Percentiles rank a stretch among this genome's conserved stretches.
Evolutionary conservation across 2,888 invertebrate species (phyloP).

Genomic region (Agrilus mali): DNA sequence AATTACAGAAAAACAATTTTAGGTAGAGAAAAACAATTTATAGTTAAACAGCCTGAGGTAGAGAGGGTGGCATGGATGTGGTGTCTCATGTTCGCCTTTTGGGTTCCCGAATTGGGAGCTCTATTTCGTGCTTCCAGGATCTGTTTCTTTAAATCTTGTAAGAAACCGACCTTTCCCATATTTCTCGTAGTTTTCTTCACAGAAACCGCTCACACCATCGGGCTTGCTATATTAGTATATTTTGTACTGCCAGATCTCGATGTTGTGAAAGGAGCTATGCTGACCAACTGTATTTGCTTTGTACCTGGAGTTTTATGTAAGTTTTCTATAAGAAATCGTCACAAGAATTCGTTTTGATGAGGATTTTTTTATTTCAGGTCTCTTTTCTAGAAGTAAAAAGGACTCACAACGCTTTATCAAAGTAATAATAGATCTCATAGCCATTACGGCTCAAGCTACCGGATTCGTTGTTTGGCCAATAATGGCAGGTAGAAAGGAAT

Average conservation of each 20-base stretch:
- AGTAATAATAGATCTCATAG: conserved; percentile 70
- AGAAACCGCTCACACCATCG: conserved; percentile 81
- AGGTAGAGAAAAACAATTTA: conserved; percentile 80
- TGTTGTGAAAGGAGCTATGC: conserved; percentile 89
- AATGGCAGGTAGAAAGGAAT: conserved; percentile 56
- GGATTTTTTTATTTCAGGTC: conserved; percentile 40
- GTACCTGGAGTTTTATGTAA: conserved; percentile 64
- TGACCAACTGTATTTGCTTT: conserved; percentile 90
- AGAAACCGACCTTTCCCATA: conserved; percentile 52
- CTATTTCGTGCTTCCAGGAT: conserved; percentile 75
- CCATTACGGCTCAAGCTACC: conserved; percentile 79
- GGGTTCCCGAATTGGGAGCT: conserved; percentile 80
- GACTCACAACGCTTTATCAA: conserved; percentile 68
- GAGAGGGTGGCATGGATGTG: conserved; percentile 90
- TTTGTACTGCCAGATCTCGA: conserved; percentile 84
- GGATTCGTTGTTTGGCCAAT: conserved; percentile 90
- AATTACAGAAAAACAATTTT: conserved; percentile 21
- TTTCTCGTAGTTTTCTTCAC: conserved; percentile 63
- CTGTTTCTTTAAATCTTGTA: conserved; percentile 82
- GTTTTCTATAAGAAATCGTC: conserved; percentile 7
- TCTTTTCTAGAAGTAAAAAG: conserved; percentile 70
- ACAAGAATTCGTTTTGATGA: not conserved
- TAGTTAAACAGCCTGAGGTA: conserved; percentile 67
- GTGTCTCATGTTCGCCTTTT: conserved; percentile 77
- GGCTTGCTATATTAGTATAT: conserved; percentile 76